Conservation (phyloP, 2,113 vertebrate species). For the Thymallus thymallus region DNA sequence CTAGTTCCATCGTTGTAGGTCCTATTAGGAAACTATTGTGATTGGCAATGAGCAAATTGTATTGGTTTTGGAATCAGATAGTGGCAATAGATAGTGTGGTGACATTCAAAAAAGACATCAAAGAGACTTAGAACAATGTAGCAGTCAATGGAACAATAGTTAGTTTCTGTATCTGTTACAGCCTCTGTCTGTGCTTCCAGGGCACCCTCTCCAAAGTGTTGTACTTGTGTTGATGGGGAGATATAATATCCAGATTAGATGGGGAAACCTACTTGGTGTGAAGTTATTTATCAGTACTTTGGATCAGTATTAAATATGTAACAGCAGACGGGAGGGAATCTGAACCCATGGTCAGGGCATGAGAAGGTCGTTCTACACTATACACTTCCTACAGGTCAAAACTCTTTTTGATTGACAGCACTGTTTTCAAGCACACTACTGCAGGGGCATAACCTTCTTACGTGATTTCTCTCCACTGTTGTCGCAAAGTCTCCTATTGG, state of each 20-base stretch:
- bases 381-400: slow-evolving; percentile 48
- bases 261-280: slow-evolving; percentile 35
- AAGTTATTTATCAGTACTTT: slow-evolving; percentile 29
- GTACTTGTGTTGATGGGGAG: slow-evolving; percentile 60
- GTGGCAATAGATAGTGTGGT: slow-evolving; percentile 53
- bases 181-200: slow-evolving; percentile 74
- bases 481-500: slow-evolving; percentile 34
- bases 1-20: slow-evolving; percentile 58
- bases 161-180: slow-evolving; percentile 67
- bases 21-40: slow-evolving; percentile 54
- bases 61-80: slow-evolving; percentile 58
- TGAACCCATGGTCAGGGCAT: slow-evolving; percentile 38
- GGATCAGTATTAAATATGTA: slow-evolving; percentile 44
- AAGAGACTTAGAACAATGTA: neutral
- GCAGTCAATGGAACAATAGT: slow-evolving; percentile 53
- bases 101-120: slow-evolving; percentile 40
- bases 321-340: slow-evolving; percentile 43
- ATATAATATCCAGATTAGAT: slow-evolving; percentile 61
- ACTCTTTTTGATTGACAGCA: slow-evolving; percentile 54
- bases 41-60: slow-evolving; percentile 64
- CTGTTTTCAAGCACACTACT: slow-evolving; percentile 69
- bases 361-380: slow-evolving; percentile 50
- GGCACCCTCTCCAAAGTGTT: slow-evolving; percentile 72
- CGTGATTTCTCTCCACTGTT: slow-evolving; percentile 34
- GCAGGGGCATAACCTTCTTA: slow-evolving; percentile 37